Evolutionary conservation across 92 coral and sea anemone species (phyloP).

Genomic region (Epizoanthus illoricatus): DNA sequence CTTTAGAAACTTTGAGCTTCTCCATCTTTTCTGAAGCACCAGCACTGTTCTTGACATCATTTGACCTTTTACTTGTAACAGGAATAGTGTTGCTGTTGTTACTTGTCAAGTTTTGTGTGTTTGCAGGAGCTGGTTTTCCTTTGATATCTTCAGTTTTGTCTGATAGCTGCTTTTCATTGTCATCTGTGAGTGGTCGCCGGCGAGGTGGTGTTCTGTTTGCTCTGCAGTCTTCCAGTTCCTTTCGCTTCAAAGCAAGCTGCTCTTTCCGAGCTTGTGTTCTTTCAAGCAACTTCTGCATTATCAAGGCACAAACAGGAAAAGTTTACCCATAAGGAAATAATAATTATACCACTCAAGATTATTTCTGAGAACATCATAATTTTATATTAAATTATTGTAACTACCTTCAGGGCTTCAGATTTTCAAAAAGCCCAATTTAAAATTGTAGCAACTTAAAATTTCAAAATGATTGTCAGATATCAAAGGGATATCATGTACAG

Average conservation of each 20-base stretch:
- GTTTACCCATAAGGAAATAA: background rate
- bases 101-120: background rate
- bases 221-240: constrained; percentile 84
- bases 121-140: background rate
- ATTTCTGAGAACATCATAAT: background rate
- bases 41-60: constrained; percentile 56
- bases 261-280: constrained; percentile 95
- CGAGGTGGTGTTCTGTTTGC: constrained; percentile 75
- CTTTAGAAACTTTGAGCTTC: constrained; percentile 27
- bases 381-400: no score
- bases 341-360: background rate
- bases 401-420: no score
- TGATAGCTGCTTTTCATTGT: constrained; percentile 51
- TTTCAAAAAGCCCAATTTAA: background rate
- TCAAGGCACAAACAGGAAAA: background rate
- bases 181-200: constrained; percentile 80
- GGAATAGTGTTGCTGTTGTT: constrained; percentile 22
- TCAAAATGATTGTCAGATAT: no score
- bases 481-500: no score
- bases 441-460: background rate
- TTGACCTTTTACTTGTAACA: constrained; percentile 47
- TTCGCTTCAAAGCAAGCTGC: constrained; percentile 79
- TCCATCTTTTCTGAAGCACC: constrained; percentile 40
- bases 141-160: background rate
- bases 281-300: constrained; percentile 79